Percentiles rank a stretch among this genome's conserved stretches.
Conservation (phyloP, 2,113 vertebrate genomes). For the Protobothrops flavoviridis region DNA sequence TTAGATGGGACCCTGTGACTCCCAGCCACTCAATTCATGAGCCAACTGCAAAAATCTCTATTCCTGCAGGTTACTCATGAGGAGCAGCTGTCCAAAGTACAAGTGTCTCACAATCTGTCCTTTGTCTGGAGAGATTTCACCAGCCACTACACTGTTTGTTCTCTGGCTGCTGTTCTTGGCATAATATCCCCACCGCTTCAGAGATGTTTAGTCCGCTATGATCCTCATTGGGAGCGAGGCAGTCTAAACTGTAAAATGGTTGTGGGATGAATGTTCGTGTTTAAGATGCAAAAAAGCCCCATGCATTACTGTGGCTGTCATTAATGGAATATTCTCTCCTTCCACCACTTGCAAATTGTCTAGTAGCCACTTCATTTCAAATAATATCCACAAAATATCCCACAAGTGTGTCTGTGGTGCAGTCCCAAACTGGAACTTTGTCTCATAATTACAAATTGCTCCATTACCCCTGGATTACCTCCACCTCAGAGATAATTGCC, state of each 20-base stretch:
- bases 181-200: neutral
- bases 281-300: neutral
- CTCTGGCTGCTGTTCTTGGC: neutral
- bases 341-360: neutral
- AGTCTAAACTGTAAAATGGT: neutral
- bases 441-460: neutral
- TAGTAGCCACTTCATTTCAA: neutral
- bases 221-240: neutral
- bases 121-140: neutral
- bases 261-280: neutral
- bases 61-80: neutral
- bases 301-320: neutral
- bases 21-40: neutral
- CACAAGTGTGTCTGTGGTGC: neutral
- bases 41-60: neutral
- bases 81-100: neutral
- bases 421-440: neutral
- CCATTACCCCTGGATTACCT: neutral
- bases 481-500: neutral
- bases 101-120: neutral
- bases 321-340: neutral
- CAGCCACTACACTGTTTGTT: neutral
- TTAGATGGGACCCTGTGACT: neutral
- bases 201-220: neutral
- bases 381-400: neutral